Evolutionary conservation across 2,797 vertebrate species (phyloP), one percentile per base, ranked within the genome.

Genomic region (Karalla daura): DNA sequence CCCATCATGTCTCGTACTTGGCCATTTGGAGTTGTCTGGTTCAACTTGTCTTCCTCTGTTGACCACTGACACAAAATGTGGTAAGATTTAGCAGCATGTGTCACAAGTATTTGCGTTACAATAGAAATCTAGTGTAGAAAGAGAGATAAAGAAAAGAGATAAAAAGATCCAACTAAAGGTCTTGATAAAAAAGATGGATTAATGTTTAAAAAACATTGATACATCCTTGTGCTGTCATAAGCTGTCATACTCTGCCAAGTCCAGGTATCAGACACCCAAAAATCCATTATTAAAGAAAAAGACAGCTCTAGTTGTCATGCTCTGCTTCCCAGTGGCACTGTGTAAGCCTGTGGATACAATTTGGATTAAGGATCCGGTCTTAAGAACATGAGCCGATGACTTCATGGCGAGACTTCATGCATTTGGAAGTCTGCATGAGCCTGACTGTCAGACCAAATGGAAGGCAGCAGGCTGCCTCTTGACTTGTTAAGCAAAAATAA

Each of bases 401-500:
- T 86, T 80, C 78, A 84, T 78, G 76, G 87, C 71, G 75, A 89
- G 80, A 74, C 75, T 76, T 88, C 82, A 83, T 72, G 85, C 70
- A 80, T 86, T 88, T 81, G 71, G 80, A 78, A 58, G 78, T 63
- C 84, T 61, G 86, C 86, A 54, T 89, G 79, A 90, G 78, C 46
- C 79, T 63, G 81, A 79, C 88, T 87, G 87, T 93, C 88, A 90
- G 74, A 76, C 50, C 78, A 76, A 92, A 88, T 70, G 60, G 67
- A 88, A 87, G 74, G 61, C 87, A 84, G 82, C 44, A n/a, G 86
- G 85, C 79, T 78, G 83, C 90, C 62, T 54, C 78, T 88, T 63
- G 51, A 85, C 80, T 89, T 92, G 88, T 91, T 91, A 86, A 89
- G 86, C 76, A 84, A 88, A 85, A 88, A 91, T 79, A 90, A 91